Percentiles rank a stretch among this genome's conserved stretches.
These are phyloP conservation scores for Scomber colias DNA, from an alignment of 2,113 vertebrate genomes.

Conservation along the genomic window DNA sequence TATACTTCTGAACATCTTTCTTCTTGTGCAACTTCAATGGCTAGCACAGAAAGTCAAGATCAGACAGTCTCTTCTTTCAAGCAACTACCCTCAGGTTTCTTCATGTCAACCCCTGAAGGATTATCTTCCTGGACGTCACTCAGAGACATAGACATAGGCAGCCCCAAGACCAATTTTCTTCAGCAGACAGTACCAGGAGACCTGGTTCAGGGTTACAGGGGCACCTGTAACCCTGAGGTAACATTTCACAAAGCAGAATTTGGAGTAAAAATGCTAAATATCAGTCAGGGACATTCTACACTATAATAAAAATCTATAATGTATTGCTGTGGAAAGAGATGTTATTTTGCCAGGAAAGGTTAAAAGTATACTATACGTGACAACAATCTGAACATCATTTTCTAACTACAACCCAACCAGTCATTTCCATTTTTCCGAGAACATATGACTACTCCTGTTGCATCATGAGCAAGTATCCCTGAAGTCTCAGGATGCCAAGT, in stretches of 20 bases:
- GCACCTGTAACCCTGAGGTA: background rate
- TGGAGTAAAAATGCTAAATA: too few relatives aligned
- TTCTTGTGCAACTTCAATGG: too few relatives aligned
- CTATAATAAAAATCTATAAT: too few relatives aligned
- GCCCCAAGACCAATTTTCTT: background rate
- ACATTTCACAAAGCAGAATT: too few relatives aligned
- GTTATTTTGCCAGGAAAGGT: background rate
- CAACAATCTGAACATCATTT: too few relatives aligned
- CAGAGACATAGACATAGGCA: background rate
- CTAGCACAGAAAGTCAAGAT: background rate
- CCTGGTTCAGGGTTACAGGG: background rate
- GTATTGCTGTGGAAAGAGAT: background rate
- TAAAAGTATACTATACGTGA: too few relatives aligned
- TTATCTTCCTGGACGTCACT: background rate
- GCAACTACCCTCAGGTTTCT: background rate
- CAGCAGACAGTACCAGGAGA: too few relatives aligned
- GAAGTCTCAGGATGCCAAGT: slow-evolving; percentile 18
- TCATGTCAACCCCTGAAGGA: background rate
- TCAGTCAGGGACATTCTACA: too few relatives aligned
- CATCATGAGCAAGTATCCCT: slow-evolving; percentile 10
- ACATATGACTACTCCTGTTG: background rate
- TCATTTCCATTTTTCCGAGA: background rate
- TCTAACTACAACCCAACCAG: background rate
- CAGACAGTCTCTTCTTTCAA: background rate
- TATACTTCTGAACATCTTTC: background rate